These are phyloP conservation scores for Pitangus sulphuratus DNA, from an alignment of 2,797 vertebrate genomes.

Conservation along the genomic window DNA sequence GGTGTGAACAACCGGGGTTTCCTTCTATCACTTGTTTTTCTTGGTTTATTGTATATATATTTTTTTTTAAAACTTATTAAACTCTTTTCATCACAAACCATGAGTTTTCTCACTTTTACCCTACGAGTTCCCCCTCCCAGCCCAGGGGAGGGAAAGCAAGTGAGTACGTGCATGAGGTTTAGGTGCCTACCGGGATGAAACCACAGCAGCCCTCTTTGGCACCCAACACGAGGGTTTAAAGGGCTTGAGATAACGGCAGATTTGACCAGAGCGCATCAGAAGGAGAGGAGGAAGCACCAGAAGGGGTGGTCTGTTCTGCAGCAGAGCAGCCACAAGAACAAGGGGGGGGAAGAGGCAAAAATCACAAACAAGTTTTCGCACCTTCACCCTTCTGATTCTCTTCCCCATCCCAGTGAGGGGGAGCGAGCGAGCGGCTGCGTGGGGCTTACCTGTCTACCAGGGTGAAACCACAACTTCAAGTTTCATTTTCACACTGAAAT, in stretches of 20 bases:
- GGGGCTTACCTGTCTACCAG: neutral
- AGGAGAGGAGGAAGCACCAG: neutral
- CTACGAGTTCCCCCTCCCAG: neutral
- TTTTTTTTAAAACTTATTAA: neutral
- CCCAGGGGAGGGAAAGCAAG: neutral
- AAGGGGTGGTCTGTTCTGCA: neutral
- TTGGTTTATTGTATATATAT: too few relatives aligned
- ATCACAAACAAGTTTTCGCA: neutral
- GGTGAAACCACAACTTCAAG: neutral
- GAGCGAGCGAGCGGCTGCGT: fast-evolving
- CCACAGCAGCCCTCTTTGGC: neutral
- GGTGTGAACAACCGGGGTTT: fast-evolving
- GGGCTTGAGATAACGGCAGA: fast-evolving
- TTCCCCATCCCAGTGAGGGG: neutral
- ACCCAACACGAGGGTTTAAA: neutral
- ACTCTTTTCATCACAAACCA: neutral
- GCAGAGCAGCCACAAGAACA: neutral
- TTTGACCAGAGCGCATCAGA: neutral
- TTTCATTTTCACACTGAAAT: neutral
- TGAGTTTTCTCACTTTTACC: neutral
- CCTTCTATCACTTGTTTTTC: neutral
- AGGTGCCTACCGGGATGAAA: neutral
- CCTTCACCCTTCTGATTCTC: neutral
- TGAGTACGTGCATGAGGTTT: fast-evolving
- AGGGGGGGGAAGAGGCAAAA: neutral